A percentile compares a stretch with the other conserved stretches of the same genome.
phyloP scores from a whole-genome alignment of 2,888 invertebrate genomes.

The Argyra leucocephala region DNA sequence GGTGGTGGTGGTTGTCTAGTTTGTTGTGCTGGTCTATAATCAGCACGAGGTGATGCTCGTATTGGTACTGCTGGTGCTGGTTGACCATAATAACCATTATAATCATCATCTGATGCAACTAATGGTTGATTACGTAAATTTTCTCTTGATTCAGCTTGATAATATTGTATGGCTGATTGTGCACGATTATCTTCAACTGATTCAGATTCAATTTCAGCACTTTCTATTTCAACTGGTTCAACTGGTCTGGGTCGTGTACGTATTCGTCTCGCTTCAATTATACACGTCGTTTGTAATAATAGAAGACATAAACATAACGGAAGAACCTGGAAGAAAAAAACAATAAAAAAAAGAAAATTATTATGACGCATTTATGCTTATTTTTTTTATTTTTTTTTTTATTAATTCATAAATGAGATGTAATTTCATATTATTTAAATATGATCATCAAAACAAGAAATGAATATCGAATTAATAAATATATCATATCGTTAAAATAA shows the following conservation, averaged over 20 bases:
- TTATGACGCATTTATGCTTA: neutral
- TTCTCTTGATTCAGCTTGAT: conserved; percentile 39
- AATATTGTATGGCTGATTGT: conserved; percentile 38
- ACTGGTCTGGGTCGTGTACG: conserved; percentile 41
- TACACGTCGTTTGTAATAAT: conserved; percentile 8
- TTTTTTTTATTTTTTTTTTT: too few species aligned
- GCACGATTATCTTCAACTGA: conserved; percentile 42
- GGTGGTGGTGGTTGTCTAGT: conserved; percentile 24
- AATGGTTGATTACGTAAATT: conserved; percentile 35
- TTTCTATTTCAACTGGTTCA: conserved; percentile 17
- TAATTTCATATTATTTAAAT: too few species aligned
- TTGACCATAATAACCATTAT: conserved; percentile 45
- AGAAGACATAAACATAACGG: conserved; percentile 18
- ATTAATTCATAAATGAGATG: too few species aligned
- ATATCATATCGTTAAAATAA: neutral
- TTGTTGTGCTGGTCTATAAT: conserved; percentile 16
- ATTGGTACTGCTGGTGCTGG: conserved; percentile 26
- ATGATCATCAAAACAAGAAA: too few species aligned
- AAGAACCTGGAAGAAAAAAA: conserved; percentile 20
- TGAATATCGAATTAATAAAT: neutral
- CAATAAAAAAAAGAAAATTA: conserved; percentile 12
- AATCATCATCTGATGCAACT: conserved; percentile 43
- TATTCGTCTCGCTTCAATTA: conserved; percentile 34
- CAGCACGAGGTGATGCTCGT: neutral
- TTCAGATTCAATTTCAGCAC: conserved; percentile 27